phyloP scores from a whole-genome alignment of 1,140 invertebrate species.

The Penaeus vannamei region DNA sequence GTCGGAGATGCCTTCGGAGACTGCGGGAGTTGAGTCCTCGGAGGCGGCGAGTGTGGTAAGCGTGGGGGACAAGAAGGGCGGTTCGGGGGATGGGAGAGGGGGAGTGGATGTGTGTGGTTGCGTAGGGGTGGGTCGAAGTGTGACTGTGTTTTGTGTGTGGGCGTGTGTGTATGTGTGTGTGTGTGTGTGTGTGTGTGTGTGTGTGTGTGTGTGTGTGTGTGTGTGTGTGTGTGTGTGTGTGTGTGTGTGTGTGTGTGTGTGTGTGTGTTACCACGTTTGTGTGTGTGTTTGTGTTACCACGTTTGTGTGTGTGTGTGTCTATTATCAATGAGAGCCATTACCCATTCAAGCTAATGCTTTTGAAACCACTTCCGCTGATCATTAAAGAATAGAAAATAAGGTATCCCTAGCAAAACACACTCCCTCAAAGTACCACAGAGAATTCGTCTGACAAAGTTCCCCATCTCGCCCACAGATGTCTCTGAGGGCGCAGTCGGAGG shows the following conservation, averaged over 20 bases:
- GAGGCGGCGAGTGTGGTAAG: neutral
- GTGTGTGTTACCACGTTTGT: neutral
- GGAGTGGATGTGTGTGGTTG: conserved; percentile 13
- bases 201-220: neutral
- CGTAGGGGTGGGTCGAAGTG: conserved; percentile 11
- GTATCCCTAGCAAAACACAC: no score
- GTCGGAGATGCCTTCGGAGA: neutral
- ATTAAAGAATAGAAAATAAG: no score
- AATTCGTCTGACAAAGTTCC: no score
- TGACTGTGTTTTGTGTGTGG: conserved; percentile 46
- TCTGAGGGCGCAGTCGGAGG: no score
- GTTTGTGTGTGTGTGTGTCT: no score
- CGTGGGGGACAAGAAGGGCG: neutral
- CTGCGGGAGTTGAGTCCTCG: no score
- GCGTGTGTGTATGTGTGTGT: conserved; percentile 35
- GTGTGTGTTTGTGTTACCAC: conserved; percentile 28
- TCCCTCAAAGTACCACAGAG: no score
- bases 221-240: neutral
- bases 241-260: no score
- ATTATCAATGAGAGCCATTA: no score
- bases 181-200: conserved; percentile 50
- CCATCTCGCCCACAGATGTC: no score
- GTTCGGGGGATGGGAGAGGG: neutral
- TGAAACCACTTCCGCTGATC: no score
- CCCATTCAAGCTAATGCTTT: no score